Conservation (phyloP, 2,797 vertebrate genomes). For the Morus bassanus region DNA sequence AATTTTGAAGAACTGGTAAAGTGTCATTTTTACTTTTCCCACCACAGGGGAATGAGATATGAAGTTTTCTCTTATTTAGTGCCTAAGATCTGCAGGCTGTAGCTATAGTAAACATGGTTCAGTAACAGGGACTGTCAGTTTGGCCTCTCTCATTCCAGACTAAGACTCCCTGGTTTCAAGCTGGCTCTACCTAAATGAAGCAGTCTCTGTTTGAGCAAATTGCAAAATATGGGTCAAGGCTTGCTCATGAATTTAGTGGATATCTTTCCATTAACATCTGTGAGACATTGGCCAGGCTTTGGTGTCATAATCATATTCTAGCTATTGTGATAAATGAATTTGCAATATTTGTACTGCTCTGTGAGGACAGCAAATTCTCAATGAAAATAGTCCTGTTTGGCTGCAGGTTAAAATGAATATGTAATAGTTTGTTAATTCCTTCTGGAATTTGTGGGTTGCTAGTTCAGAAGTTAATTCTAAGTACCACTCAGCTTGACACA, state of each 20-base stretch:
- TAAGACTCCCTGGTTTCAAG: not conserved
- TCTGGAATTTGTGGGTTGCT: not conserved
- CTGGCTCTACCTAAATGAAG: not conserved
- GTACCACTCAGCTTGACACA: not conserved
- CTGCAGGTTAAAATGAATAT: slow-evolving; percentile 16
- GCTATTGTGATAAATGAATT: not conserved
- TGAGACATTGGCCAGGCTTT: not conserved
- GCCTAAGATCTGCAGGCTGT: not conserved
- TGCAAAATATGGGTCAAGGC: not conserved
- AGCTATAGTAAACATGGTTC: not conserved
- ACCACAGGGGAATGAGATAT: not conserved
- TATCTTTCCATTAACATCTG: not conserved
- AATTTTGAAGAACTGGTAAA: not conserved
- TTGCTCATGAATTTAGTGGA: not conserved
- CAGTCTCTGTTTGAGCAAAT: not conserved
- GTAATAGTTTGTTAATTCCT: not conserved
- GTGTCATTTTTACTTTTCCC: not conserved
- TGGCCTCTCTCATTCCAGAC: not conserved
- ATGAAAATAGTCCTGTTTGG: not conserved
- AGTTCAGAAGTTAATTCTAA: slow-evolving; percentile 42
- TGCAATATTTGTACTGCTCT: not conserved
- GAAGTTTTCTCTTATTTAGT: not conserved
- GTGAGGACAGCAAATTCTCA: not conserved
- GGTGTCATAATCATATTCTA: not conserved
- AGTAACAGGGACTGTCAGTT: not conserved